Evolutionary conservation across 2,113 vertebrate species (phyloP).

Genomic region (Ceuthmochares aereus): DNA sequence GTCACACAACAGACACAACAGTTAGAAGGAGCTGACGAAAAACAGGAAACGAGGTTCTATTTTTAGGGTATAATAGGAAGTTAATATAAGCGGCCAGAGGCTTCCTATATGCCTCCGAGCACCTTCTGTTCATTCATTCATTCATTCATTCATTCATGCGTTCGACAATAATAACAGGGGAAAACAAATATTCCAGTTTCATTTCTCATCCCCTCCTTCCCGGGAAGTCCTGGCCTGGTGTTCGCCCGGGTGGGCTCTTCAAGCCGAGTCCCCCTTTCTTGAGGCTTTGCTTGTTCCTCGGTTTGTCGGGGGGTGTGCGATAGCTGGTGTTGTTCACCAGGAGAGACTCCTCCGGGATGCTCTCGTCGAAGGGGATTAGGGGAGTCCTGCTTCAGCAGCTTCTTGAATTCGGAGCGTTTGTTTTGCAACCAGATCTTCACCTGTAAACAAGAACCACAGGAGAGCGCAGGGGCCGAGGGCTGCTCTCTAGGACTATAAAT

Average conservation of each 20-base stretch:
- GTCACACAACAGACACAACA: conserved; percentile 39
- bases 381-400: conserved; percentile 84
- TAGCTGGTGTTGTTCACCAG: neutral
- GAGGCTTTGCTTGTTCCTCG: neutral
- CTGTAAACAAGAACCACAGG: conserved; percentile 73
- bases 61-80: conserved; percentile 78
- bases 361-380: neutral
- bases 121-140: conserved; percentile 64
- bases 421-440: conserved; percentile 99
- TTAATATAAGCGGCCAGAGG: conserved; percentile 60
- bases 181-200: conserved; percentile 39
- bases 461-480: neutral
- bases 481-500: neutral
- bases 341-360: neutral
- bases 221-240: neutral
- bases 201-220: conserved; percentile 9
- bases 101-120: conserved; percentile 73
- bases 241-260: neutral
- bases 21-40: conserved; percentile 47
- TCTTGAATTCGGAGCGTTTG: conserved; percentile 99
- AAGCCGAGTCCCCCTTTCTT: neutral
- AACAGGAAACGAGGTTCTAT: conserved; percentile 78
- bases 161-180: conserved; percentile 48
- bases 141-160: conserved; percentile 50
- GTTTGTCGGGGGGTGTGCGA: fast-evolving